Conservation (phyloP, 1,140 invertebrate species). For the Agraylea sexmaculata region DNA sequence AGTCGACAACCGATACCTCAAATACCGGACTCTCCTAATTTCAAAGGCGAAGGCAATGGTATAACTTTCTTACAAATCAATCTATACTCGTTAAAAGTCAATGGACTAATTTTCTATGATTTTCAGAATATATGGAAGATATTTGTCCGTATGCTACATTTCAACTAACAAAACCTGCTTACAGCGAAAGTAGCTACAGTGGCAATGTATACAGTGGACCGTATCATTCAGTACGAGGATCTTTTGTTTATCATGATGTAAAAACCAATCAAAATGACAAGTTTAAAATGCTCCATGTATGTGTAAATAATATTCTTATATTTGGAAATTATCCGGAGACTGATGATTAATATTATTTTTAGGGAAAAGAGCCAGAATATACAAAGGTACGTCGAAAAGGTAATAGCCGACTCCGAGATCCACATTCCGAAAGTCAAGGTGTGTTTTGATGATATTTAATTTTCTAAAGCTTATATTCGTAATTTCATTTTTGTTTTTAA, state of each 20-base stretch:
- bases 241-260: constrained; percentile 80
- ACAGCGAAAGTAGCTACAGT: constrained; percentile 79
- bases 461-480: constrained; percentile 50
- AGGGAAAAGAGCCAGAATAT: constrained; percentile 69
- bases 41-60: constrained; percentile 40
- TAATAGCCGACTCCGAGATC: constrained; percentile 52
- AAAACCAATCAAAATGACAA: constrained; percentile 48
- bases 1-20: constrained; percentile 37
- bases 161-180: constrained; percentile 73
- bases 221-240: constrained; percentile 73
- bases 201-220: constrained; percentile 76
- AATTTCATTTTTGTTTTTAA: neutral
- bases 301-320: constrained; percentile 17
- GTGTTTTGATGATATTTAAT: constrained; percentile 20
- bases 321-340: constrained; percentile 4
- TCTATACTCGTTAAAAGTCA: neutral
- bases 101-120: neutral
- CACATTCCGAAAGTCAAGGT: constrained; percentile 72
- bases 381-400: constrained; percentile 72
- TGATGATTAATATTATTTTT: constrained; percentile 21
- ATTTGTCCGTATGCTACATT: constrained; percentile 86
- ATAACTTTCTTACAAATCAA: neutral
- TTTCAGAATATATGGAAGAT: constrained; percentile 76
- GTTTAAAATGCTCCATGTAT: constrained; percentile 46
- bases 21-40: constrained; percentile 39